Percentiles rank a stretch among this genome's conserved stretches.
Conservation (phyloP, 2,797 vertebrate genomes). For the Gallirallus australis region DNA sequence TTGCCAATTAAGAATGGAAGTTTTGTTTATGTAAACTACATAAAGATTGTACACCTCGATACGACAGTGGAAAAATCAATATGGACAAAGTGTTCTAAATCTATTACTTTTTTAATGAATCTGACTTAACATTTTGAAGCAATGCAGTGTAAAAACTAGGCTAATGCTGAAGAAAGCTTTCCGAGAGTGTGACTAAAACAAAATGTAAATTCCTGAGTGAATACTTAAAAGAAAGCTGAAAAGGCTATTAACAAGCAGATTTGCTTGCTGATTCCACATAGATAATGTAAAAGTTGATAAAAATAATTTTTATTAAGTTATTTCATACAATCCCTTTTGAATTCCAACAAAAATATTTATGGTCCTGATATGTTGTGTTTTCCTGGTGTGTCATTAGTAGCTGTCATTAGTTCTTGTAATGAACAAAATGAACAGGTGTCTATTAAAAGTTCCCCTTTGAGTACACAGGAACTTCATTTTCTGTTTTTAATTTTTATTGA, state of each 20-base stretch:
- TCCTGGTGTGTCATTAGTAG: background rate
- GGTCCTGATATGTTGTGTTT: background rate
- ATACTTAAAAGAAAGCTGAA: background rate
- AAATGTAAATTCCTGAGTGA: slow-evolving; percentile 10
- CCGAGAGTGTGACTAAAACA: background rate
- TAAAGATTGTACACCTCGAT: background rate
- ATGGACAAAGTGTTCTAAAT: background rate
- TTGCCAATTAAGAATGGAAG: background rate
- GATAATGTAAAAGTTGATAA: background rate
- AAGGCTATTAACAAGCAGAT: background rate
- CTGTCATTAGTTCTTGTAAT: background rate
- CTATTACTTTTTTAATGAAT: background rate
- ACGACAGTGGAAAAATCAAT: background rate
- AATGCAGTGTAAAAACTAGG: background rate
- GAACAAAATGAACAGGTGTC: background rate
- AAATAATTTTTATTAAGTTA: background rate
- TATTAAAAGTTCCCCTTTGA: background rate
- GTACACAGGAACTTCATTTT: background rate
- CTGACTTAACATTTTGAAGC: slow-evolving; percentile 1
- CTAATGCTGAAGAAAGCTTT: background rate
- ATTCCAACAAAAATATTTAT: background rate
- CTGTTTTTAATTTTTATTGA: background rate
- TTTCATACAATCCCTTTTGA: slow-evolving; percentile 1
- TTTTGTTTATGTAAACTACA: background rate
- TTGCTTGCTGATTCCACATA: background rate